Conservation (phyloP, 2,797 vertebrate genomes). For the Rousettus madagascariensis region DNA sequence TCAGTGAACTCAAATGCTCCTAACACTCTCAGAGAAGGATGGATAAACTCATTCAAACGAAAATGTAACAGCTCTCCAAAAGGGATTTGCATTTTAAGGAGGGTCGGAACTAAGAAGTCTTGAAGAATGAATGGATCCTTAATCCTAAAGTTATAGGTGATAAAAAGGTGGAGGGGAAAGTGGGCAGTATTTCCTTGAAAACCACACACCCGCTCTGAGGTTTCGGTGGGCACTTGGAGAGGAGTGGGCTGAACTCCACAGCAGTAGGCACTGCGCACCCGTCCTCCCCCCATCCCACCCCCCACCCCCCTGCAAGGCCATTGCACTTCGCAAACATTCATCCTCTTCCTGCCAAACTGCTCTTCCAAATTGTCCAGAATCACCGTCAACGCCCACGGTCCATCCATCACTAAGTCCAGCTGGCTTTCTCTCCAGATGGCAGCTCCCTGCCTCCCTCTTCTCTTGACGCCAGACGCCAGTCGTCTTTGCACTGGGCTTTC, state of each 20-base stretch:
- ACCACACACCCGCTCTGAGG: background rate
- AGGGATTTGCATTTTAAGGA: slow-evolving; percentile 1
- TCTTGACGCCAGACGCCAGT: background rate
- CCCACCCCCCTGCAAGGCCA: background rate
- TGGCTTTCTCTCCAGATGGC: background rate
- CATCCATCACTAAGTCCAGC: background rate
- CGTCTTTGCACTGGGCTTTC: background rate
- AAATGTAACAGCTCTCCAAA: slow-evolving; percentile 7
- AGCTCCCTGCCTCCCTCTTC: background rate
- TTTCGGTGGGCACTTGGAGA: background rate
- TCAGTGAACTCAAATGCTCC: background rate
- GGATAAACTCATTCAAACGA: background rate
- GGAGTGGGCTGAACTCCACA: background rate
- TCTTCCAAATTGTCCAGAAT: background rate
- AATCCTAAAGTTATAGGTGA: background rate
- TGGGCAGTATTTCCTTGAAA: background rate
- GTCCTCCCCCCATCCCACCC: too few relatives aligned
- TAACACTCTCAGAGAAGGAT: background rate
- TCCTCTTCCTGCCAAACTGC: background rate
- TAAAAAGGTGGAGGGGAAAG: background rate
- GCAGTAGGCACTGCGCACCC: background rate
- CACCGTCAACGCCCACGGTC: background rate
- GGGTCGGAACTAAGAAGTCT: background rate
- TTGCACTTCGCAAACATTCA: background rate
- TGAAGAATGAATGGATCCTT: background rate